Conservation (phyloP, 2,113 vertebrate genomes). For the Anas platyrhynchos region DNA sequence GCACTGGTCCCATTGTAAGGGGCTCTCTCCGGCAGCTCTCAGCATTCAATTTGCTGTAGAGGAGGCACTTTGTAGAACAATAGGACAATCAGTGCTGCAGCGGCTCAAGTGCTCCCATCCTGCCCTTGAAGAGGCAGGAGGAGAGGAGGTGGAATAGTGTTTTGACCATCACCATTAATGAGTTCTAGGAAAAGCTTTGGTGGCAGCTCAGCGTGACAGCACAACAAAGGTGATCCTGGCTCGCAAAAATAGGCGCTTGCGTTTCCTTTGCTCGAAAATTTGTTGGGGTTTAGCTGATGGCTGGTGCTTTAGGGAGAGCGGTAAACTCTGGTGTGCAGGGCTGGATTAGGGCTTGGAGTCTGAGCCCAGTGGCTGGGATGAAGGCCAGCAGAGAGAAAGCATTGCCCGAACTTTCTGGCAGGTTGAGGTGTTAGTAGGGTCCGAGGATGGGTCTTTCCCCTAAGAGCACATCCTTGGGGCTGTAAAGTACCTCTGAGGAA, state of each 20-base stretch:
- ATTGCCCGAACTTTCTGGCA: background rate
- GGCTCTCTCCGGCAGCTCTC: background rate
- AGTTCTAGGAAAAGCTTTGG: background rate
- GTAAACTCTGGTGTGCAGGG: background rate
- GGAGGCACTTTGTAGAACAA: slow-evolving; percentile 52
- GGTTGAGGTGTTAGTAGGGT: background rate
- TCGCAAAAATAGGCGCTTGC: background rate
- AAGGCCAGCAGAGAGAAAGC: background rate
- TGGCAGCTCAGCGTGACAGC: background rate
- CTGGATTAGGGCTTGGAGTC: background rate
- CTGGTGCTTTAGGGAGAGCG: background rate
- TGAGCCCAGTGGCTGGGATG: background rate
- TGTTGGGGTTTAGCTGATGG: background rate
- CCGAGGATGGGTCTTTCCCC: background rate
- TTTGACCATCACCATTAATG: slow-evolving; percentile 21
- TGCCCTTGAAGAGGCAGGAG: slow-evolving; percentile 1
- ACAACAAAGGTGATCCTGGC: background rate
- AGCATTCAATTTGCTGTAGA: slow-evolving; percentile 20
- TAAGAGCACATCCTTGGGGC: background rate
- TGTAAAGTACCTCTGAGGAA: background rate
- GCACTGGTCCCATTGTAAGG: background rate
- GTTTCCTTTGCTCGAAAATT: background rate
- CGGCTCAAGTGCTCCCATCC: background rate
- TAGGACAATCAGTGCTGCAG: slow-evolving; percentile 43
- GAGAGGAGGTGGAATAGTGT: background rate